Conservation (phyloP, 1,140 invertebrate genomes). For the Drosophila prosaltans region DNA sequence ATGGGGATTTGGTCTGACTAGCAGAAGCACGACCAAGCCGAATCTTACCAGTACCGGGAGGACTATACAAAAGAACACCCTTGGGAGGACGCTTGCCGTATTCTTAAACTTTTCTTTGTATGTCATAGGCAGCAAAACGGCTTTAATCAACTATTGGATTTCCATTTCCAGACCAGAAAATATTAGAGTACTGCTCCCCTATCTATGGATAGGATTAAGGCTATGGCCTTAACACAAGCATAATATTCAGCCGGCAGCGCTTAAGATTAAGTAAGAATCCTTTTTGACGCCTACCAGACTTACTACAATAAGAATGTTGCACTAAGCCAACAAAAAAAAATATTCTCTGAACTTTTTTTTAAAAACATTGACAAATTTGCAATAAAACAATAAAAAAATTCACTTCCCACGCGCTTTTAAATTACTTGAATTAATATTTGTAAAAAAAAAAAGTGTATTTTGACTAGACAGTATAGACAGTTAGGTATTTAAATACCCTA, state of each 20-base stretch:
- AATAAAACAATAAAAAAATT: no score
- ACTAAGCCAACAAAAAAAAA: no score
- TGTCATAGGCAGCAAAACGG: conserved; percentile 99
- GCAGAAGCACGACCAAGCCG: conserved; percentile 98
- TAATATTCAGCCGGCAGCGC: conserved; percentile 99
- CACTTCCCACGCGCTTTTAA: no score
- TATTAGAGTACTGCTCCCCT: conserved; percentile 99
- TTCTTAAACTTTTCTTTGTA: conserved; percentile 99
- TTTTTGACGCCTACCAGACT: conserved; percentile 98
- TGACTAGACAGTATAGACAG: no score
- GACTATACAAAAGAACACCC: conserved; percentile 87
- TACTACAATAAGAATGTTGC: no score
- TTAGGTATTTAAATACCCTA: no score
- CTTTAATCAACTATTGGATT: conserved; percentile 98
- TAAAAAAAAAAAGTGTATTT: no score
- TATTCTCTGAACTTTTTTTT: no score
- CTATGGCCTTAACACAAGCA: conserved; percentile 98
- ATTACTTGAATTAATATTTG: no score
- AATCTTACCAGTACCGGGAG: conserved; percentile 94
- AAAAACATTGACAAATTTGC: no score
- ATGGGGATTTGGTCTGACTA: conserved; percentile 98
- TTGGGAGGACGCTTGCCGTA: conserved; percentile 99
- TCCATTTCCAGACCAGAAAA: conserved; percentile 99
- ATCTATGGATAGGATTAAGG: no score
- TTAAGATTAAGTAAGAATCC: conserved; percentile 99